phyloP scores from a whole-genome alignment of 1,140 invertebrate genomes.

The Ephestia elutella region DNA sequence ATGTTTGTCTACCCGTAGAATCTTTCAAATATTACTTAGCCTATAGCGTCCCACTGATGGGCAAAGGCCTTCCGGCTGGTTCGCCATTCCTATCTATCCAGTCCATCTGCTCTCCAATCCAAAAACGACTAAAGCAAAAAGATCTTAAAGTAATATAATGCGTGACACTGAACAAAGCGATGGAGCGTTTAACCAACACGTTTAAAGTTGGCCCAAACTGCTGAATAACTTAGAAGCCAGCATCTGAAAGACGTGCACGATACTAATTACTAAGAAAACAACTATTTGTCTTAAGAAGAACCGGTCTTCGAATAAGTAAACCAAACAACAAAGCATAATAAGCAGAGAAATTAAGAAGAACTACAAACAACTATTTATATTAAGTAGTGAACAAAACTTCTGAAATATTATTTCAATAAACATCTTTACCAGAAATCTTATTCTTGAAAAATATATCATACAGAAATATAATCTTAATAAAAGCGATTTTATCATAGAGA shows the following conservation, averaged over 20 bases:
- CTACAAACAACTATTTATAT: background rate
- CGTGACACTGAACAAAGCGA: background rate
- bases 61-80: too few species aligned
- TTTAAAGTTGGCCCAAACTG: background rate
- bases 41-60: too few species aligned
- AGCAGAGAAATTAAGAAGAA: background rate
- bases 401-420: background rate
- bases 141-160: background rate
- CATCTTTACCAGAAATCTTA: background rate
- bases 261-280: background rate
- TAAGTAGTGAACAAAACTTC: background rate
- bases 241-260: background rate
- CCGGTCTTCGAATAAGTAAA: background rate
- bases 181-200: slow-evolving; percentile 1
- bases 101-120: too few species aligned
- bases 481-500: too few species aligned
- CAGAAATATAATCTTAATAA: too few species aligned
- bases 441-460: too few species aligned
- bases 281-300: background rate
- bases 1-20: too few species aligned
- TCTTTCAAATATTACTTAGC: too few species aligned
- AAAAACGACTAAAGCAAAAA: background rate
- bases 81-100: too few species aligned
- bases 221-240: slow-evolving; percentile 1
- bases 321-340: background rate